Evolutionary conservation across 2,797 vertebrate genomes (phyloP), one percentile per base, ranked within the genome.

Genomic region (Erithacus rubecula): DNA sequence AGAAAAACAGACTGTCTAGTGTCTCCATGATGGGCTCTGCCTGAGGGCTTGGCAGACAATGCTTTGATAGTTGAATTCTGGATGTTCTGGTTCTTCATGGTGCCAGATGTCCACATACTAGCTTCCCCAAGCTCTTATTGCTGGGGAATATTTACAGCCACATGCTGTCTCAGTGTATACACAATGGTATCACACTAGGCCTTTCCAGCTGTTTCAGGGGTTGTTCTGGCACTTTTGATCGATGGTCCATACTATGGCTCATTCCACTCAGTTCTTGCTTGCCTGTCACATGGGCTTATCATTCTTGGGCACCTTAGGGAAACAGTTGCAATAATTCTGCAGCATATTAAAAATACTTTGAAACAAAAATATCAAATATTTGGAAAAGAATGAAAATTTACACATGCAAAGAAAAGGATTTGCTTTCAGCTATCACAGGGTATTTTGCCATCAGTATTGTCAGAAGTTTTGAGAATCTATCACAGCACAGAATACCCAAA

Each of bases 101-200:
- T 62, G 36, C 29, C 43, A 43, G 15, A 39, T 24, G 8, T 37
- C 23, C 16, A 46, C 0, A 0, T 16, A 53, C 15, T 16, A 27
- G 8, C 15, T 60, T 63, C 68, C 27, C 12, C 15, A 53, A 34
- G 26, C 18, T 53, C 19, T 34, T 63, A 0, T 20, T 65, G 22
- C 39, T 83, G 36, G 7, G 6, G 2, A 7, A 8, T 15, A 5
- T 7, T 64, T 74, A 14, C 11, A 70, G 65, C 10, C 36, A 74
- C 15, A 7, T 29, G 14, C 27, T 62, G 6, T 51, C 64, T 59
- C 39, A 67, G 27, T 24, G 2, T 6, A 32, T 29, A 18, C 8
- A 64, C 0, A 0, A 3, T 37, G 29, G 36, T 64, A 47, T 16
- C 46, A 26, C 21, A 29, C 8, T 30, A 56, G 30, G 59, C 10